A percentile compares a stretch with the other conserved stretches of the same genome.
Evolutionary conservation across 1,140 invertebrate genomes (phyloP).

Genomic region (Halyomorpha halys): DNA sequence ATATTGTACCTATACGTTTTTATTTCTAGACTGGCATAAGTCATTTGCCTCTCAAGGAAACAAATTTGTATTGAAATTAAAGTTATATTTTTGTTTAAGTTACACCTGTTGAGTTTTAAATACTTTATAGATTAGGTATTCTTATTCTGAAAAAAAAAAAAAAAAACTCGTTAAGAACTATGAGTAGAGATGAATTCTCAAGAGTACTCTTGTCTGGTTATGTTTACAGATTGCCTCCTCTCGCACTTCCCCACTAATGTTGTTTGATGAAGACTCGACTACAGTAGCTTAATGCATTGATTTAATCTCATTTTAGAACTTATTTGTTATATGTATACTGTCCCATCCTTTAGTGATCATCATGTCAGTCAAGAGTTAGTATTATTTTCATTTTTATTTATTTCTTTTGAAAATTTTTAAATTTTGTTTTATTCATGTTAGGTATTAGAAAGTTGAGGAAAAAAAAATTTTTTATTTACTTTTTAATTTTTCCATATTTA

Average conservation of each 20-base stretch:
- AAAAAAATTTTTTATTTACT: too few relatives aligned
- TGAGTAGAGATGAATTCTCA: conserved; percentile 6
- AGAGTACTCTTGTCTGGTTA: conserved; percentile 24
- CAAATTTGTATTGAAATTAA: background rate
- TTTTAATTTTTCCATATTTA: too few relatives aligned
- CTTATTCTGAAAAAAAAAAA: background rate
- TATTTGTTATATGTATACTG: conserved; percentile 10
- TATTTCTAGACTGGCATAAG: background rate
- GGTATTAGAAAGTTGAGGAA: too few relatives aligned
- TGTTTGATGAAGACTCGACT: background rate
- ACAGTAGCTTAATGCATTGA: conserved; percentile 3
- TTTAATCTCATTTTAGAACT: conserved; percentile 18
- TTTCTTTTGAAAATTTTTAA: too few relatives aligned
- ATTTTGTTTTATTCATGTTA: too few relatives aligned
- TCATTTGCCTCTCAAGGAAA: background rate
- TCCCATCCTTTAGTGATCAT: conserved; percentile 14
- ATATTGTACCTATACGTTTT: conserved; percentile 3
- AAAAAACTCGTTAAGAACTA: background rate
- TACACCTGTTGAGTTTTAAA: background rate
- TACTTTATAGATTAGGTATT: background rate
- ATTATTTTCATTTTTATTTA: too few relatives aligned
- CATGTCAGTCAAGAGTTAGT: conserved; percentile 16
- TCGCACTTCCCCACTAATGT: conserved; percentile 14
- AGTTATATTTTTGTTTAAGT: conserved; percentile 19
- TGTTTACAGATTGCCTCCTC: conserved; percentile 25